phyloP scores from a whole-genome alignment of 2,888 invertebrate species.

The Hypolimnas misippus region DNA sequence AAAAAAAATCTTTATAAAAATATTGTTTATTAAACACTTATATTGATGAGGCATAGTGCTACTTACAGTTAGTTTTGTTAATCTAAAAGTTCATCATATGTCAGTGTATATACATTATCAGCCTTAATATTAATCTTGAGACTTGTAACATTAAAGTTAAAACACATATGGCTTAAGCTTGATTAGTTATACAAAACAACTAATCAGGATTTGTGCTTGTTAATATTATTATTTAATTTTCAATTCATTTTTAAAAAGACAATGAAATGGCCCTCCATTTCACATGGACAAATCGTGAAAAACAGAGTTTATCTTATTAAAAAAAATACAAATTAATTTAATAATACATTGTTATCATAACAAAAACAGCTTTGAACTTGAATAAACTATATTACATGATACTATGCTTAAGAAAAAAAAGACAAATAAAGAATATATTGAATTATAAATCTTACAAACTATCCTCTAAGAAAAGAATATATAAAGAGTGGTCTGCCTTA shows the following conservation, averaged over 20 bases:
- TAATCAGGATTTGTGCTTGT: conserved; percentile 5
- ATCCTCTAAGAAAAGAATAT: too few relatives aligned
- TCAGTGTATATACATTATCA: conserved; percentile 6
- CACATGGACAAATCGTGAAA: neutral
- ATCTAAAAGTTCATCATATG: conserved; percentile 5
- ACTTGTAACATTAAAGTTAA: conserved; percentile 1
- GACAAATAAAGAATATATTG: neutral
- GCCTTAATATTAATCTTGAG: conserved; percentile 6
- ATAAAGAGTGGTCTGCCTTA: too few relatives aligned
- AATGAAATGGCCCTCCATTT: too few relatives aligned
- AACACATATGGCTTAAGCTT: conserved; percentile 6
- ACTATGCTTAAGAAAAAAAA: too few relatives aligned
- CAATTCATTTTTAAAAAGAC: neutral
- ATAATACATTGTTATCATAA: neutral
- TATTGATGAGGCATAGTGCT: conserved; percentile 24
- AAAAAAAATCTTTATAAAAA: conserved; percentile 7
- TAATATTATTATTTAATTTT: neutral
- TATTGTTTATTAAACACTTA: conserved; percentile 24
- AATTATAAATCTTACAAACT: neutral
- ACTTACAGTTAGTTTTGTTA: conserved; percentile 19
- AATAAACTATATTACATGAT: too few relatives aligned
- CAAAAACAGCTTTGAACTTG: neutral
- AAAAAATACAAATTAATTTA: too few relatives aligned
- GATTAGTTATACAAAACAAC: conserved; percentile 1
- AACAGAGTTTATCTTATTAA: too few relatives aligned